phyloP scores from a whole-genome alignment of 2,888 invertebrate species.

The Protula sp. region DNA sequence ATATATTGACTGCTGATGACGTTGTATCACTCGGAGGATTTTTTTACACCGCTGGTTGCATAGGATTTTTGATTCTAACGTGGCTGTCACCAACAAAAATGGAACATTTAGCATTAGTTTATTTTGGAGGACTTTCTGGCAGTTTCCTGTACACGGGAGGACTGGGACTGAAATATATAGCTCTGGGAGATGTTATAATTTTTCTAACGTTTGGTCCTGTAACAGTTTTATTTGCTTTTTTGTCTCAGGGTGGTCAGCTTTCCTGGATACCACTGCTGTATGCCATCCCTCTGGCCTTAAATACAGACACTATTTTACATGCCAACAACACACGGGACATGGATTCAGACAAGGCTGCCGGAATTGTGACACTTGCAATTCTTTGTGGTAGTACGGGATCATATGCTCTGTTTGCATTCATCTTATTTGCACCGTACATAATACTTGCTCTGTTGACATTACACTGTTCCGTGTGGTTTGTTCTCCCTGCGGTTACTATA shows the following conservation, averaged over 20 bases:
- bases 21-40: constrained; percentile 84
- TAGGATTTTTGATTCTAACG: constrained; percentile 72
- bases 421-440: constrained; percentile 80
- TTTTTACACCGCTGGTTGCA: constrained; percentile 79
- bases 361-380: constrained; percentile 92
- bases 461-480: constrained; percentile 80
- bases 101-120: constrained; percentile 89
- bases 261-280: constrained; percentile 88
- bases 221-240: constrained; percentile 85
- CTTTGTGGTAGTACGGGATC: constrained; percentile 85
- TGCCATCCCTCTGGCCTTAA: constrained; percentile 86
- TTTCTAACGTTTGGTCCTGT: constrained; percentile 90
- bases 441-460: constrained; percentile 75
- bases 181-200: constrained; percentile 85
- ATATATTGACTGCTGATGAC: constrained; percentile 75
- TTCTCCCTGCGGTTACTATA: constrained; percentile 80
- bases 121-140: constrained; percentile 89
- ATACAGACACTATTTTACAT: constrained; percentile 91
- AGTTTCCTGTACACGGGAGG: constrained; percentile 96
- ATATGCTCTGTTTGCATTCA: constrained; percentile 80
- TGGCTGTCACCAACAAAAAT: constrained; percentile 82
- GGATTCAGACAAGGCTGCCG: constrained; percentile 79
- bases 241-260: constrained; percentile 83
- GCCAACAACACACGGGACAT: constrained; percentile 91
- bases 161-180: constrained; percentile 91